Evolutionary conservation across 2,797 vertebrate genomes (phyloP), one percentile per base, ranked within the genome.

Genomic region (Chiroxiphia lanceolata): DNA sequence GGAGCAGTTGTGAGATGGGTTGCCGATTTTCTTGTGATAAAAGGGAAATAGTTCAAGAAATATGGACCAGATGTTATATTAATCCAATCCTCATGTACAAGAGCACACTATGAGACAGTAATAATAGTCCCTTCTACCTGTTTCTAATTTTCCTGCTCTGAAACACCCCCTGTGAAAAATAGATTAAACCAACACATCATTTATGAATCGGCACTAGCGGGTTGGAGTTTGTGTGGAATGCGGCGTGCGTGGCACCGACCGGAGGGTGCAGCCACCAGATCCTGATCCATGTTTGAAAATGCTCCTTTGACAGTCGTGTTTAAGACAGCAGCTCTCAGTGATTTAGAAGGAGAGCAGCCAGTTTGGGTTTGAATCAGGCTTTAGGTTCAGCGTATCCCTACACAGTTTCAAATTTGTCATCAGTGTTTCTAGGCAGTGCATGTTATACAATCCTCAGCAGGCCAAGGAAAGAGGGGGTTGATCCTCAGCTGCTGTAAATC

Each of bases 21-120:
- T 98, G 96, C 97, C 96, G 97, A 98, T 98, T 98, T 98, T 98
- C 98, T 98, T 98, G 97, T 98, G 98, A 98, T 98, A 98, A 98
- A 98, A 98, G 98, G 98, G 97, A 98, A 98, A 98, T 98, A 98
- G 98, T 98, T 98, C 97, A 97, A 98, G 98, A 98, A 98, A 98
- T 98, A 98, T 42, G 86, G 97, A 97, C 97, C 97, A 98, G 98
- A 98, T 98, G 98, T 98, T 98, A 98, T 98, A 98, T 98, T 98
- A 98, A 98, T 98, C 97, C 97, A 95, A 98, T 98, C 98, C 98
- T 98, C 97, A 98, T 98, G 98, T 98, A 98, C 97, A 94, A 97
- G 97, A 97, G 97, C 98, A 97, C 97, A 97, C 97, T 96, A 90
- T 87, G 97, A 97, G 97, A 98, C 97, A 98, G 97, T 97, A 97